Evolutionary conservation across 2,113 vertebrate genomes (phyloP).

Genomic region (Pampusana beccarii): DNA sequence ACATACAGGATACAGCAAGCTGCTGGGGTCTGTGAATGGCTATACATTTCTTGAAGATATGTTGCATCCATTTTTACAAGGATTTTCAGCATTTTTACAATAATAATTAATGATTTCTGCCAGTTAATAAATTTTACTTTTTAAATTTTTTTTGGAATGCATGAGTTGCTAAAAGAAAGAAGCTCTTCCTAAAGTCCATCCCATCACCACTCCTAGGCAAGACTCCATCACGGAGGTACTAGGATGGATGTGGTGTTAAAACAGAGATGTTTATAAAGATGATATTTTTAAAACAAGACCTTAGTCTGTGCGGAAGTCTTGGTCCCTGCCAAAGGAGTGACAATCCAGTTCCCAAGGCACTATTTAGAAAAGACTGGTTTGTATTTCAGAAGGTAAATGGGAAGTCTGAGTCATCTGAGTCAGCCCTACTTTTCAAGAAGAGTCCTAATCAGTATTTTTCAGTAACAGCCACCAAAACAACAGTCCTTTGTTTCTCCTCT

Average conservation of each 20-base stretch:
- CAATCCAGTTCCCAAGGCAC: background rate
- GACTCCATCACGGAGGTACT: background rate
- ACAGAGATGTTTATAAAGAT: background rate
- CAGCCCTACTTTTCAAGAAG: background rate
- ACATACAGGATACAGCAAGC: background rate
- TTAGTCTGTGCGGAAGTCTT: background rate
- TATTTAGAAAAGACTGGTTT: background rate
- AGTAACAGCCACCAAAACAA: background rate
- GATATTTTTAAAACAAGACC: background rate
- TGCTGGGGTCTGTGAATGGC: background rate
- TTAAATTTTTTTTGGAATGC: background rate
- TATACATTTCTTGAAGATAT: background rate
- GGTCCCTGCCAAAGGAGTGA: background rate
- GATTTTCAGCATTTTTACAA: background rate
- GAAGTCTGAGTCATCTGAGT: background rate
- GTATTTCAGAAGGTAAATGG: background rate
- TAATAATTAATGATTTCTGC: background rate
- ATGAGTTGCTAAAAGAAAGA: background rate
- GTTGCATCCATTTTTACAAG: background rate
- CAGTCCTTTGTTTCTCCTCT: background rate
- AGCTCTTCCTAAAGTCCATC: background rate
- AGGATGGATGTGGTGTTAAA: background rate
- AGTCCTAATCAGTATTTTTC: background rate
- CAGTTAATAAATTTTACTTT: background rate
- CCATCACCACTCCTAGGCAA: background rate